phyloP scores from a whole-genome alignment of 1,140 invertebrate species.

The Pachyrhynchus sulphureomaculatus region DNA sequence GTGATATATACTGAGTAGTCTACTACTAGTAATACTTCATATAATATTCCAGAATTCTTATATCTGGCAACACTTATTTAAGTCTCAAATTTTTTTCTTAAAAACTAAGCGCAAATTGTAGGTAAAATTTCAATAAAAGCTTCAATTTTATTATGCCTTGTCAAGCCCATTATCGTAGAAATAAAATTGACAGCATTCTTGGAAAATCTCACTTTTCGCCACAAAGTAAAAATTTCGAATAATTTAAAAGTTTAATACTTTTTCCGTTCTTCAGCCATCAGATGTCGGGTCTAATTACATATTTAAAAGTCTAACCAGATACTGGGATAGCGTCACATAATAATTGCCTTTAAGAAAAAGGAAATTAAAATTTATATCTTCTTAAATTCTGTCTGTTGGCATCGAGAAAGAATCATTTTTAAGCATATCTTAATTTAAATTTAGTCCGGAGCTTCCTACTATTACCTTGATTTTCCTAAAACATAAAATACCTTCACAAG shows the following conservation, averaged over 20 bases:
- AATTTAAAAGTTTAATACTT: constrained; percentile 32
- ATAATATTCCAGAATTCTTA: no score
- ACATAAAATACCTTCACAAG: no score
- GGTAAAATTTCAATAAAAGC: no score
- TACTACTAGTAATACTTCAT: no score
- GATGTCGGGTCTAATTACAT: constrained; percentile 32
- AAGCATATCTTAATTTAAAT: constrained; percentile 20
- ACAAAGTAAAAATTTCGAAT: constrained; percentile 27
- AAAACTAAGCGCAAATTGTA: no score
- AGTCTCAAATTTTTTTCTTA: no score
- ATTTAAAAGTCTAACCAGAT: constrained; percentile 38
- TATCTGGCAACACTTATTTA: no score
- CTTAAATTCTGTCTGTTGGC: constrained; percentile 27
- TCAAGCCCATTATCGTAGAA: neutral
- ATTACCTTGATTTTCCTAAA: no score
- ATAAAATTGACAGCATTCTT: constrained; percentile 17
- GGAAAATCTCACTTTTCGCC: constrained; percentile 11
- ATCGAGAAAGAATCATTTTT: constrained; percentile 21
- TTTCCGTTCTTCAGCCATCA: constrained; percentile 16
- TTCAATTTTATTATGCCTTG: no score
- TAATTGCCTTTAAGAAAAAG: constrained; percentile 35
- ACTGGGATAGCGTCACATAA: constrained; percentile 28
- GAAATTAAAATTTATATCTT: constrained; percentile 41
- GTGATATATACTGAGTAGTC: no score
- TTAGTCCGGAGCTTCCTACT: constrained; percentile 14